Evolutionary conservation across 2,113 vertebrate species (phyloP).

Genomic region (Manacus vitellinus): DNA sequence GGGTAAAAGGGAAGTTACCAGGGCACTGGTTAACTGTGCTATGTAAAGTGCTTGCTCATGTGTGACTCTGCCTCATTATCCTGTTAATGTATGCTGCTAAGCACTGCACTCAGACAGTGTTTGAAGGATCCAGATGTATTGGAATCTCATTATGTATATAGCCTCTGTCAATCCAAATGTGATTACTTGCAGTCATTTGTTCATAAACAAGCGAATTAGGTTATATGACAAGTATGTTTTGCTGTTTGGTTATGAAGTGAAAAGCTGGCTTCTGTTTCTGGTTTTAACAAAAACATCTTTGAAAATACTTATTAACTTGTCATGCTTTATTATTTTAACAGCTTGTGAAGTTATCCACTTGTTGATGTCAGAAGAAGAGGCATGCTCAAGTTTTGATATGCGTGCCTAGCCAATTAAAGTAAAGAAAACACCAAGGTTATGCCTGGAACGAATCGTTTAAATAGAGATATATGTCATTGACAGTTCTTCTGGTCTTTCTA

Average conservation of each 20-base stretch:
- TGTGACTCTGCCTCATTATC: not conserved
- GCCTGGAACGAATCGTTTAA: not conserved
- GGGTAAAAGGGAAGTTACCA: not conserved
- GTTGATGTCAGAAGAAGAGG: not conserved
- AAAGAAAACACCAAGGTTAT: not conserved
- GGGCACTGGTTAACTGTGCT: not conserved
- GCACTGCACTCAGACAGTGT: not conserved
- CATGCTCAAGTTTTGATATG: not conserved
- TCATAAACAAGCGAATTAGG: not conserved
- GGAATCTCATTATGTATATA: not conserved
- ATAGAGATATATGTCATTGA: not conserved
- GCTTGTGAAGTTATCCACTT: not conserved
- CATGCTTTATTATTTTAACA: not conserved
- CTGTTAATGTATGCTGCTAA: not conserved
- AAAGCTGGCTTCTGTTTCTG: not conserved
- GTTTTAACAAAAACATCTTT: not conserved
- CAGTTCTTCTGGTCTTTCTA: not conserved
- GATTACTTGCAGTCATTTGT: not conserved
- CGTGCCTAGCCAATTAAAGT: not conserved
- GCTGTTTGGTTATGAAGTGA: not conserved
- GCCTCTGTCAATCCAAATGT: not conserved
- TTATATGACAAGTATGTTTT: not conserved
- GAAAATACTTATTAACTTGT: slow-evolving; percentile 35
- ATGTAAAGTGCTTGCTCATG: not conserved
- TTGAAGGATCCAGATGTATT: not conserved